Evolutionary conservation across 2,113 vertebrate species (phyloP).

Genomic region (Hipposideros armiger): DNA sequence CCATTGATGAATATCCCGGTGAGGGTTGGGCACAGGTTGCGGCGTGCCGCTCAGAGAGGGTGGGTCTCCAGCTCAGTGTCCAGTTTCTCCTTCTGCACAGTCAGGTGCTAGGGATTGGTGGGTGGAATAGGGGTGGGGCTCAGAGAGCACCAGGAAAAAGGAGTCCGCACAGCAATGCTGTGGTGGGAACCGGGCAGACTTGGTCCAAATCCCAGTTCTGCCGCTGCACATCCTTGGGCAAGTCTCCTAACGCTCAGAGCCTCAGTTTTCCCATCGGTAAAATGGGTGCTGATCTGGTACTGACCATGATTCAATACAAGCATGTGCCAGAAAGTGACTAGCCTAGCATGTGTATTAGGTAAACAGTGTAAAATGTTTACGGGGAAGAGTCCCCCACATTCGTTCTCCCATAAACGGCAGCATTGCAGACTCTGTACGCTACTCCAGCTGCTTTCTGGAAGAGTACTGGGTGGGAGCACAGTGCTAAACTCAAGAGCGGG

Average conservation of each 20-base stretch:
- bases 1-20: background rate
- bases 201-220: background rate
- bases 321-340: background rate
- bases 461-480: background rate
- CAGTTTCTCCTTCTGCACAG: background rate
- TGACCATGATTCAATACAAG: background rate
- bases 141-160: background rate
- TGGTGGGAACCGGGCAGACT: fast-evolving
- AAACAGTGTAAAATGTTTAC: background rate
- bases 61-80: background rate
- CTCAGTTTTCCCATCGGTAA: background rate
- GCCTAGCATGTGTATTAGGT: background rate
- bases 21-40: background rate
- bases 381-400: background rate
- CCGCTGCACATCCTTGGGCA: fast-evolving
- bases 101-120: background rate
- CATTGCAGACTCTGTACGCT: background rate
- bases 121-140: background rate
- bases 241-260: background rate
- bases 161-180: background rate
- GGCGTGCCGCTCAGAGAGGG: background rate
- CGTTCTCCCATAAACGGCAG: background rate
- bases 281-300: background rate
- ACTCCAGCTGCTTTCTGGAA: background rate
- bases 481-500: background rate